phyloP scores from a whole-genome alignment of 2,888 invertebrate genomes.

The Caenorhabditis sp. region DNA sequence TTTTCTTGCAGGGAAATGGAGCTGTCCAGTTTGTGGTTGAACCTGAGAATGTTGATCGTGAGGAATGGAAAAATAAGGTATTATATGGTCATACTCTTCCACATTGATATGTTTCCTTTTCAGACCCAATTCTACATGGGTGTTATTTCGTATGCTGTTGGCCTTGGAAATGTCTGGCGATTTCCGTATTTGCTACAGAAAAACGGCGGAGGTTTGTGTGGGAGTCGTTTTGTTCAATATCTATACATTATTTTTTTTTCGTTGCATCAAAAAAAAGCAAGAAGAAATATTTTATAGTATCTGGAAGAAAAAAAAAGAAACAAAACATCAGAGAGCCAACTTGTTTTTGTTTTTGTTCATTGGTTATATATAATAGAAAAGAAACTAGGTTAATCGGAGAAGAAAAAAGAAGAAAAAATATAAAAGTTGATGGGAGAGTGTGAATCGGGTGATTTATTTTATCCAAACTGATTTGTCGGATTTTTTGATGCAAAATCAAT shows the following conservation, averaged over 20 bases:
- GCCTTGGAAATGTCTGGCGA: slow-evolving; percentile 92
- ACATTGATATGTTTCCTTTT: background rate
- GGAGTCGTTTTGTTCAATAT: background rate
- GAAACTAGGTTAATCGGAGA: background rate
- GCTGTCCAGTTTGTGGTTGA: slow-evolving; percentile 1
- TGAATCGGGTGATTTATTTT: background rate
- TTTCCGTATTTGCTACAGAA: slow-evolving; percentile 94
- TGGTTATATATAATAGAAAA: background rate
- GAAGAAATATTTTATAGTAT: background rate
- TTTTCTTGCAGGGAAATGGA: slow-evolving; percentile 2
- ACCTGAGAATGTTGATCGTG: slow-evolving; percentile 40
- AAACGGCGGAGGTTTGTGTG: slow-evolving; percentile 80
- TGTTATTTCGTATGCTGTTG: slow-evolving; percentile 93
- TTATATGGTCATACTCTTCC: background rate
- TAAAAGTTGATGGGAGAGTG: too few relatives aligned
- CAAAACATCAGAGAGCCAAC: background rate
- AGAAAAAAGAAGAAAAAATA: background rate
- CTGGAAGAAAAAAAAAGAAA: background rate
- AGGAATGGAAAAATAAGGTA: slow-evolving; percentile 68
- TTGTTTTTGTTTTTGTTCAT: slow-evolving; percentile 5
- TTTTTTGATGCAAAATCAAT: too few relatives aligned
- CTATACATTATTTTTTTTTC: slow-evolving; percentile 3
- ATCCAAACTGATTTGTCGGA: too few relatives aligned
- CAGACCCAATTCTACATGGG: slow-evolving; percentile 85
- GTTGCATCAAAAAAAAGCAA: background rate